Conservation (phyloP, 2,888 invertebrate species). For the Harpalus rufipes region DNA sequence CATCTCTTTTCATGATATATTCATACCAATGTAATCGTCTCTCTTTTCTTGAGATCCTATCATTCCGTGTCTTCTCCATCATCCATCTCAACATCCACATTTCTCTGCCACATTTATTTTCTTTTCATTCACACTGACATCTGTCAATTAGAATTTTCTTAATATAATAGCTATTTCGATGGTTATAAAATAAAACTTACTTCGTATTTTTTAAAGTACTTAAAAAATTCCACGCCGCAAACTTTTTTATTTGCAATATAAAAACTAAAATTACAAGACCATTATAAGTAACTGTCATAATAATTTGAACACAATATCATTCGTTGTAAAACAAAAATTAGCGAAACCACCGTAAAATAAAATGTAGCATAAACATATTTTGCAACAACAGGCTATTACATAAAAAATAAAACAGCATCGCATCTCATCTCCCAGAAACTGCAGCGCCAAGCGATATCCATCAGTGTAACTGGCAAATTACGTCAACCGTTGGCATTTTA, state of each 20-base stretch:
- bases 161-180: too few relatives aligned
- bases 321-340: conserved; percentile 26
- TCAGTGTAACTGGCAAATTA: conserved; percentile 44
- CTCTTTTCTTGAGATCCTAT: too few relatives aligned
- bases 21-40: too few relatives aligned
- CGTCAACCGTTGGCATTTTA: conserved; percentile 54
- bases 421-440: conserved; percentile 12
- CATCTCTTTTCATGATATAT: too few relatives aligned
- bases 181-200: too few relatives aligned
- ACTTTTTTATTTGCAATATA: neutral
- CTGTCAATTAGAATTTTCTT: too few relatives aligned
- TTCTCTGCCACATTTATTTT: too few relatives aligned
- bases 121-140: too few relatives aligned
- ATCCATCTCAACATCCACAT: too few relatives aligned
- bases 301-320: conserved; percentile 5
- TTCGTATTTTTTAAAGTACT: neutral
- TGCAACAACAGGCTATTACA: conserved; percentile 22
- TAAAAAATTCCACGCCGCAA: neutral
- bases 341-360: conserved; percentile 8
- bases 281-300: conserved; percentile 27
- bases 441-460: conserved; percentile 5
- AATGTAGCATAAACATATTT: conserved; percentile 17
- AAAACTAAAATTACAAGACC: neutral
- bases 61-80: too few relatives aligned
- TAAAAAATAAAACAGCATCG: conserved; percentile 41